Evolutionary conservation across 2,888 invertebrate species (phyloP).

Genomic region (Noctua pronuba): DNA sequence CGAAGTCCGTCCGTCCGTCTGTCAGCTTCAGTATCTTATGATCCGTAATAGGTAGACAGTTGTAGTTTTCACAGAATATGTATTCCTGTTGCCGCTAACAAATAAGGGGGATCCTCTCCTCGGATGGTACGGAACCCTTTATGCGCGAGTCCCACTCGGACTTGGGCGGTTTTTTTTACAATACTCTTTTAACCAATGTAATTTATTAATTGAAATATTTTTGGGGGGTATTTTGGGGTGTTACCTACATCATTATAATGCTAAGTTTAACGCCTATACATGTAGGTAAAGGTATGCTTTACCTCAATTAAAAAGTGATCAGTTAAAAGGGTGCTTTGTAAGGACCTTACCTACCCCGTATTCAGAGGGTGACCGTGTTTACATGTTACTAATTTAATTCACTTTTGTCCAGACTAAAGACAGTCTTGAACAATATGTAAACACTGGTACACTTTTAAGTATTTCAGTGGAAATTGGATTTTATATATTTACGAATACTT

Average conservation of each 20-base stretch:
- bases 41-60: no score
- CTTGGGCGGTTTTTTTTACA: no score
- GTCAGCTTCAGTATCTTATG: no score
- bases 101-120: no score
- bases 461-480: slow-evolving; percentile 9
- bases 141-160: no score
- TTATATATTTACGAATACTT: slow-evolving; percentile 19
- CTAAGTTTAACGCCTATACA: not conserved
- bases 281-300: not conserved
- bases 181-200: not conserved
- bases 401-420: not conserved
- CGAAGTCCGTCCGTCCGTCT: no score
- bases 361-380: not conserved
- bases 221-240: no score
- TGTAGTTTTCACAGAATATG: no score
- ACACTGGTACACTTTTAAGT: not conserved
- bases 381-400: slow-evolving; percentile 1
- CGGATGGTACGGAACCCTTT: no score
- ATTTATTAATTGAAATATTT: not conserved
- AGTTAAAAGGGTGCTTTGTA: not conserved
- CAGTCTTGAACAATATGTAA: not conserved
- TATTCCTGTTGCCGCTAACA: no score
- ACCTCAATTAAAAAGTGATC: slow-evolving; percentile 6
- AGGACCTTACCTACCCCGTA: not conserved
- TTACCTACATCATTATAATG: not conserved